Evolutionary conservation across 2,113 vertebrate species (phyloP).

Genomic region (Pipra filicauda): DNA sequence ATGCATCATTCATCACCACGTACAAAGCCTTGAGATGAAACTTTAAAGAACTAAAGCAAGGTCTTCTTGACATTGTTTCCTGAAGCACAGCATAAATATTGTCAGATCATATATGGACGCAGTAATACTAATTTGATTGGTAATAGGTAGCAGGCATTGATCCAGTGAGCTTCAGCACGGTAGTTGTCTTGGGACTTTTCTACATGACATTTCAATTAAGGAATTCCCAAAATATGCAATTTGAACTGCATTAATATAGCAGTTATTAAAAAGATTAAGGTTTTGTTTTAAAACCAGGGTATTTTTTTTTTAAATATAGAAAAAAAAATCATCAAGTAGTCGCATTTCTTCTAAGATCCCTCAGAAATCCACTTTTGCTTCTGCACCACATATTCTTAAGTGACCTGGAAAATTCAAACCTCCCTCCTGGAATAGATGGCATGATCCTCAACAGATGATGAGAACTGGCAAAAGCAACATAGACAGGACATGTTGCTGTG

Average conservation of each 20-base stretch:
- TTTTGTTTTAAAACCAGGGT: not conserved
- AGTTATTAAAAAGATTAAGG: not conserved
- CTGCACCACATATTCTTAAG: not conserved
- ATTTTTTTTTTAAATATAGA: not conserved
- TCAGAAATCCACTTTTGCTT: not conserved
- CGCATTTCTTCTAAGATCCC: not conserved
- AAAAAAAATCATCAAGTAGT: not conserved
- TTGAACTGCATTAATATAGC: not conserved
- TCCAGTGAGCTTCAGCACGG: not conserved
- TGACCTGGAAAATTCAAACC: not conserved
- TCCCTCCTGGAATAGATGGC: not conserved
- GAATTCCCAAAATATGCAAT: not conserved
- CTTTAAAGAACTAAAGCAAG: not conserved
- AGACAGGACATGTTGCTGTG: not conserved
- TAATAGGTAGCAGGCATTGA: not conserved
- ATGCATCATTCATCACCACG: not conserved
- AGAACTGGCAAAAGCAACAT: not conserved
- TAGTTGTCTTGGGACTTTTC: not conserved
- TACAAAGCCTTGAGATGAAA: not conserved
- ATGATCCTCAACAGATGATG: not conserved
- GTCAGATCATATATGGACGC: not conserved
- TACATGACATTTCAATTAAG: not conserved
- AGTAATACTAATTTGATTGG: not conserved
- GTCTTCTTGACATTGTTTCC: not conserved
- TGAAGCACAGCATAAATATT: not conserved